A percentile compares a stretch with the other conserved stretches of the same genome.
Conservation (phyloP, 2,888 invertebrate genomes). For the Brachyptera putata region DNA sequence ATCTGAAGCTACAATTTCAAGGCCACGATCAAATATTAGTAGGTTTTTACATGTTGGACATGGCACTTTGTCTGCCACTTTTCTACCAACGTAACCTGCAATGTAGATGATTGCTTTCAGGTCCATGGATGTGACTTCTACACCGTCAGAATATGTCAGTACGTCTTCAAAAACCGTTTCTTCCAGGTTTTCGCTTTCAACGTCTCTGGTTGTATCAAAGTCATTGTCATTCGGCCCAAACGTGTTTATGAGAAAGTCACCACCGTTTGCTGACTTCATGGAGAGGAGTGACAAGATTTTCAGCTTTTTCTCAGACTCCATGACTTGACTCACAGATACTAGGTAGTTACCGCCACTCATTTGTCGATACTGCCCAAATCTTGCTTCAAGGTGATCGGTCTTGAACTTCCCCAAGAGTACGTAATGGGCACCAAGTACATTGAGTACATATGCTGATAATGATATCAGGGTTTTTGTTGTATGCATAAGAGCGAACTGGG, state of each 20-base stretch:
- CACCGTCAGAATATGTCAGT: neutral
- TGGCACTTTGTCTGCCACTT: neutral
- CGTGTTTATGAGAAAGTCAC: neutral
- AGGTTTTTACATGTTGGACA: neutral
- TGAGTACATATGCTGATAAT: neutral
- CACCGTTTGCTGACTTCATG: neutral
- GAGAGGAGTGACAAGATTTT: neutral
- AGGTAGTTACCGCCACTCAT: constrained; percentile 31
- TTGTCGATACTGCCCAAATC: constrained; percentile 32
- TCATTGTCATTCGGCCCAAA: neutral
- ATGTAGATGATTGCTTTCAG: neutral
- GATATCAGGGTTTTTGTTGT: neutral
- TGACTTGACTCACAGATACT: constrained; percentile 21
- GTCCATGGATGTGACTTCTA: neutral
- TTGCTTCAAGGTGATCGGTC: constrained; percentile 31
- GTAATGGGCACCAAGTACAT: constrained; percentile 8
- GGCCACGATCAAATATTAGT: neutral
- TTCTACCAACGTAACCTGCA: neutral
- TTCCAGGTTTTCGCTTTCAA: neutral
- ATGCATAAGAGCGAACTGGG: neutral
- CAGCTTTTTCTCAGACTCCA: constrained; percentile 31
- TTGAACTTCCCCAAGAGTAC: constrained; percentile 34
- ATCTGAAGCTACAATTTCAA: too few relatives aligned
- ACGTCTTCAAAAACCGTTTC: neutral
- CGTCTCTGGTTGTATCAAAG: neutral